These are phyloP conservation scores for Oxygymnocypris stewartii DNA, from an alignment of 2,113 vertebrate genomes.

Conservation along the genomic window DNA sequence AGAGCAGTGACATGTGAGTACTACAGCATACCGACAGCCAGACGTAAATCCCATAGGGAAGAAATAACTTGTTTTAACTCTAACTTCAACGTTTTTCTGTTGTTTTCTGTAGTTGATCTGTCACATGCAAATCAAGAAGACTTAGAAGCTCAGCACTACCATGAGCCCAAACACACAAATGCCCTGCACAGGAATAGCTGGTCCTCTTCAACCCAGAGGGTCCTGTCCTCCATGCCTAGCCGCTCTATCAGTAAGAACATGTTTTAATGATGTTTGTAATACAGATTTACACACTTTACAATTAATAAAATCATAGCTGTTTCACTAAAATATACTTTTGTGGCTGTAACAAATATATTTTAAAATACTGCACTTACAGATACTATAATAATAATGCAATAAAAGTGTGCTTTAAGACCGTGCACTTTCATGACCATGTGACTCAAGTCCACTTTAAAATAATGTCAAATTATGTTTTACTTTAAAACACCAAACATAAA, in stretches of 20 bases:
- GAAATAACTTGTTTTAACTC: neutral
- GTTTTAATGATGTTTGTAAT: neutral
- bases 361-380: no score
- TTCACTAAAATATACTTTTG: neutral
- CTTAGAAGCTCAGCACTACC: neutral
- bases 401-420: neutral
- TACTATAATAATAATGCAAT: neutral
- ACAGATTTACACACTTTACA: neutral
- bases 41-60: neutral
- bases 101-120: slow-evolving; percentile 8
- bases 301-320: neutral
- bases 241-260: slow-evolving; percentile 58
- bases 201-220: slow-evolving; percentile 54
- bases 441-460: neutral
- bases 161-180: neutral
- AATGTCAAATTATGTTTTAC: neutral
- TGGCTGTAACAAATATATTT: no score
- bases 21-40: neutral
- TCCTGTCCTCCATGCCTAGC: slow-evolving; percentile 68
- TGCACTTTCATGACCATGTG: neutral
- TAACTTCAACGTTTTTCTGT: neutral
- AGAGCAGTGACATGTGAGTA: slow-evolving; percentile 1
- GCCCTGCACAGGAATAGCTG: slow-evolving; percentile 45
- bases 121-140: neutral
- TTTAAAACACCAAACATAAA: neutral